phyloP scores from a whole-genome alignment of 30 jellyfish, hydroid and myxozoan species.

The Pseudorhiza aurosa region DNA sequence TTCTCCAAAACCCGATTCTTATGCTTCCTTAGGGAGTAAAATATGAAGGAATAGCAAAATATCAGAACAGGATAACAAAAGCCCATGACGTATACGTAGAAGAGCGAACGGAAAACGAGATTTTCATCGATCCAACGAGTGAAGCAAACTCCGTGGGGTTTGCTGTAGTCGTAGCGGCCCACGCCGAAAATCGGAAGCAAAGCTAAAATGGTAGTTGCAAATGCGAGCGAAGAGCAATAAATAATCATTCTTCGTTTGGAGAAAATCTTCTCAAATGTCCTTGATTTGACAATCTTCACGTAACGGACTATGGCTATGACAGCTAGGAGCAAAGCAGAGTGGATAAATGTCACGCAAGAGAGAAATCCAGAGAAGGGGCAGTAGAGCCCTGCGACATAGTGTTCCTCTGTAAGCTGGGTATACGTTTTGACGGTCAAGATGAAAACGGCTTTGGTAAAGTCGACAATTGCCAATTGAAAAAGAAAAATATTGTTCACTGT shows the following conservation, averaged over 20 bases:
- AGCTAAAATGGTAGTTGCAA: slow-evolving; percentile 50
- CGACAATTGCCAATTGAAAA: slow-evolving; percentile 67
- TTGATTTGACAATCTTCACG: slow-evolving; percentile 60
- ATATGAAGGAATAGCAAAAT: slow-evolving; percentile 54
- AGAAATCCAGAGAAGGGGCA: slow-evolving; percentile 79
- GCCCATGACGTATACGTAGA: slow-evolving; percentile 73
- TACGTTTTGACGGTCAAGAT: slow-evolving; percentile 65
- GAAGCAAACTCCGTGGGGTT: slow-evolving; percentile 86
- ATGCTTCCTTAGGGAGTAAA: slow-evolving; percentile 63
- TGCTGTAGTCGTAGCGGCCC: slow-evolving; percentile 79
- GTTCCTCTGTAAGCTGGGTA: slow-evolving; percentile 55
- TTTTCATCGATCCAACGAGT: slow-evolving; percentile 66
- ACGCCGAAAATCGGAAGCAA: slow-evolving; percentile 77
- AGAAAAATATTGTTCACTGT: slow-evolving; percentile 73
- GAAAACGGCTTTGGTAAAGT: slow-evolving; percentile 66
- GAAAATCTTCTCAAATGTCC: slow-evolving; percentile 20
- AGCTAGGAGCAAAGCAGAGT: slow-evolving; percentile 72
- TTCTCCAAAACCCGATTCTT: slow-evolving; percentile 14
- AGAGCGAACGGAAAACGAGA: slow-evolving; percentile 67
- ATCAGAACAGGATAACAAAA: slow-evolving; percentile 69
- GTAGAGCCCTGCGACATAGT: slow-evolving; percentile 21
- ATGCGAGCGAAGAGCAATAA: slow-evolving; percentile 24
- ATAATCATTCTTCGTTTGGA: slow-evolving; percentile 32
- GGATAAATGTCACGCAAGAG: slow-evolving; percentile 67
- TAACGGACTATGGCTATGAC: slow-evolving; percentile 83